Conservation (phyloP, 1,140 invertebrate species). For the Tenebrio molitor region DNA sequence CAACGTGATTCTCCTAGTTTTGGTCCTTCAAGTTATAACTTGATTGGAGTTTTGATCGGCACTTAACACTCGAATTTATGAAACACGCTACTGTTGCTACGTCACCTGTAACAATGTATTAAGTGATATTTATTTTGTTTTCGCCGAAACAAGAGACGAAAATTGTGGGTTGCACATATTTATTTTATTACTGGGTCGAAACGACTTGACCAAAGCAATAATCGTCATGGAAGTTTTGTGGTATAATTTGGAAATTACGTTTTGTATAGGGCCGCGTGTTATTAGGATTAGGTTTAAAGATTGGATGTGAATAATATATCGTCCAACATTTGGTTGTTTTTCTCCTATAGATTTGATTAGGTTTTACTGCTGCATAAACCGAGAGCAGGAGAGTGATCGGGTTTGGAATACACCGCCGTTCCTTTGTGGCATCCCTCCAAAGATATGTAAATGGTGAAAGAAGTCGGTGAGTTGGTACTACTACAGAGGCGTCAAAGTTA, state of each 20-base stretch:
- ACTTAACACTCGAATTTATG: background rate
- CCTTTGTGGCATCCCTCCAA: background rate
- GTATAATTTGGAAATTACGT: background rate
- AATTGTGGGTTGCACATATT: no score
- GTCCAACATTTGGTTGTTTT: background rate
- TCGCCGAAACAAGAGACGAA: no score
- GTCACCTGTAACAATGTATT: background rate
- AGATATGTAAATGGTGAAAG: constrained; percentile 12
- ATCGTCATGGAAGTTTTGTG: constrained; percentile 1
- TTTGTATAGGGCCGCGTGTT: no score
- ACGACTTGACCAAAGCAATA: background rate
- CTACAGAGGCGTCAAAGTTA: constrained; percentile 7
- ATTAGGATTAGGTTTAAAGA: background rate
- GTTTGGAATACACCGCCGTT: no score
- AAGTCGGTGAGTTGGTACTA: background rate
- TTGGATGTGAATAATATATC: background rate
- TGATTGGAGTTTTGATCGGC: background rate
- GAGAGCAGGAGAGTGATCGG: no score
- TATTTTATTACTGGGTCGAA: background rate
- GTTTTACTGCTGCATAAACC: background rate
- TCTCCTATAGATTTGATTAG: background rate
- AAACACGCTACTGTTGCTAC: background rate
- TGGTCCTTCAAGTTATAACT: background rate
- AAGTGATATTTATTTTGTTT: background rate
- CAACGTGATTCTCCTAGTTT: background rate